phyloP scores from a whole-genome alignment of 2,797 vertebrate species.

The Meda fulgida region DNA sequence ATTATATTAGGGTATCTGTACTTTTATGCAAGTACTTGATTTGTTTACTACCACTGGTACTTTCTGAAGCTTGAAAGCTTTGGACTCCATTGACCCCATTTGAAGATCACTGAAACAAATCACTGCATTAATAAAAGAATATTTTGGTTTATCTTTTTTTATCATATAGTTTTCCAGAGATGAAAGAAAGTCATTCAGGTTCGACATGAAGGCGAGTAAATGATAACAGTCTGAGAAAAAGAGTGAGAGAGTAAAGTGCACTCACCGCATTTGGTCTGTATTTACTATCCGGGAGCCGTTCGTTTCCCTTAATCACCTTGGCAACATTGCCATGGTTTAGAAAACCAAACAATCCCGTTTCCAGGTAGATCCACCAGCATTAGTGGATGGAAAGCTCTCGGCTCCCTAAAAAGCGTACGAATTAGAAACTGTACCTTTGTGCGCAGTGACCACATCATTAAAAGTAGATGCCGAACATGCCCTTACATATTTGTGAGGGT shows the following conservation, averaged over 20 bases:
- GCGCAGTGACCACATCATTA: conserved; percentile 58
- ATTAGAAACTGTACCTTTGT: conserved; percentile 46
- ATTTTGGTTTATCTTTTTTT: not conserved
- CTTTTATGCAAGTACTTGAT: not conserved
- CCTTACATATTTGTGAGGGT: conserved; percentile 49
- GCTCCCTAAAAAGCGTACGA: conserved; percentile 20
- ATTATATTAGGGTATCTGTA: no score
- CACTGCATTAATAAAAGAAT: not conserved
- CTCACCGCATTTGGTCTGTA: conserved; percentile 13
- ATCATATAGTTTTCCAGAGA: not conserved
- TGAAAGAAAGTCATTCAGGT: not conserved
- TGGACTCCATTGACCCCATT: not conserved
- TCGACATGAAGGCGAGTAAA: not conserved
- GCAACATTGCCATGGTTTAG: conserved; percentile 41
- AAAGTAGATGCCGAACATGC: conserved; percentile 48
- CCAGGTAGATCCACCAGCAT: conserved; percentile 27
- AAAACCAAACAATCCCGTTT: conserved; percentile 53
- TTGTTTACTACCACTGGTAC: not conserved
- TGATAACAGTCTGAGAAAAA: not conserved
- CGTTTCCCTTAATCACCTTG: conserved; percentile 32
- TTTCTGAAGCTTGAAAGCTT: not conserved
- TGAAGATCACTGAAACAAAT: not conserved
- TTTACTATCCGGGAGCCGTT: conserved; percentile 21
- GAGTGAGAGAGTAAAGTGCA: not conserved
- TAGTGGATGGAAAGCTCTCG: conserved; percentile 6